A percentile compares a stretch with the other conserved stretches of the same genome.
Evolutionary conservation across 2,797 vertebrate genomes (phyloP).

Genomic region (Eulemur mongoz): DNA sequence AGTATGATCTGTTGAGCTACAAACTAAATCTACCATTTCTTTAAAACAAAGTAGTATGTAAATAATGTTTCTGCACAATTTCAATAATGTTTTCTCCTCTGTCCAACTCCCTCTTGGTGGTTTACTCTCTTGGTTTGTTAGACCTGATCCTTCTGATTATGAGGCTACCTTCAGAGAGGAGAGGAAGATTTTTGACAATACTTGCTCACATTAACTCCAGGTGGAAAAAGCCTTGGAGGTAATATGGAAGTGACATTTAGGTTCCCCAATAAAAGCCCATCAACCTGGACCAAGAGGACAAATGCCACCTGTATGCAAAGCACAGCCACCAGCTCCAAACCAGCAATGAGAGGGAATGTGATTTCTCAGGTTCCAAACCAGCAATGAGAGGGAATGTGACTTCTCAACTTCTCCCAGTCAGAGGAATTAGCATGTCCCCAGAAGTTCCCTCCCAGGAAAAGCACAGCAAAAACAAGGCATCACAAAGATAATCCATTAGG

Average conservation of each 20-base stretch:
- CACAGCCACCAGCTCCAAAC: background rate
- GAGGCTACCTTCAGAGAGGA: background rate
- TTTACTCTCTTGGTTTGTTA: background rate
- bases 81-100: background rate
- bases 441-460: background rate
- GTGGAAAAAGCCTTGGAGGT: background rate
- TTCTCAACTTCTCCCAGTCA: background rate
- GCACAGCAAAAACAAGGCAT: background rate
- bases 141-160: background rate
- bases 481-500: background rate
- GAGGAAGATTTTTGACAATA: background rate
- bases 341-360: accelerated
- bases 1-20: background rate
- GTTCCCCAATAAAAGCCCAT: background rate
- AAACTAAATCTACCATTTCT: background rate
- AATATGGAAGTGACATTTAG: background rate
- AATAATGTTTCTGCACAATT: background rate
- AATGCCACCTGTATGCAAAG: accelerated
- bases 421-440: accelerated
- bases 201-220: background rate
- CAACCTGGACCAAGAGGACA: background rate
- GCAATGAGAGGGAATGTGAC: accelerated
- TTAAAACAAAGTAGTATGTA: no score
- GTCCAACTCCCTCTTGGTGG: background rate
- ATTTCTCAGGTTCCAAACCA: background rate